phyloP scores from a whole-genome alignment of 2,797 vertebrate species.

The Gymnothorax javanicus region DNA sequence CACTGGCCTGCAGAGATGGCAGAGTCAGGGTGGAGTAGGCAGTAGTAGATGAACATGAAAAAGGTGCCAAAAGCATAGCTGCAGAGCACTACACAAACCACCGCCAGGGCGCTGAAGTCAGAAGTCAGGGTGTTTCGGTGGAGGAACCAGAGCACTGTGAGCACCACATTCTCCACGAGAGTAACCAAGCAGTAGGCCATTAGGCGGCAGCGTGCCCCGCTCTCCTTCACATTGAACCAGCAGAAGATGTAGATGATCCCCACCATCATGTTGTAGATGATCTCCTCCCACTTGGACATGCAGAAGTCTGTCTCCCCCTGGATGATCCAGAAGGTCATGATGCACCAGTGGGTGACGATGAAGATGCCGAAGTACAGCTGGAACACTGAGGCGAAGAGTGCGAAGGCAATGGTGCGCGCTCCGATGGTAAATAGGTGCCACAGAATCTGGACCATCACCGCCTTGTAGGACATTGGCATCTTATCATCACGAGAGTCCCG shows the following conservation, averaged over 20 bases:
- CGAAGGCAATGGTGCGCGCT: constrained; percentile 89
- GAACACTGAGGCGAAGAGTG: constrained; percentile 93
- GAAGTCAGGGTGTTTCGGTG: constrained; percentile 72
- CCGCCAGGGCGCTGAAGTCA: constrained; percentile 85
- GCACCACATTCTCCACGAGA: constrained; percentile 84
- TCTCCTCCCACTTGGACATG: constrained; percentile 99
- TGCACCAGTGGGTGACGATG: constrained; percentile 95
- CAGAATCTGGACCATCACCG: constrained; percentile 86
- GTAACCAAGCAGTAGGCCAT: constrained; percentile 87
- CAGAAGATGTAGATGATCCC: constrained; percentile 96
- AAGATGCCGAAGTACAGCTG: constrained; percentile 98
- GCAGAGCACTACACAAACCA: constrained; percentile 90
- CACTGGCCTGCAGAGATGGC: constrained; percentile 76
- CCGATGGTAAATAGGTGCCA: constrained; percentile 98
- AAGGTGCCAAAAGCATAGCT: constrained; percentile 96
- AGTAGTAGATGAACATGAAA: constrained; percentile 98
- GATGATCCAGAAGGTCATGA: constrained; percentile 99
- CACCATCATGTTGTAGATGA: constrained; percentile 99
- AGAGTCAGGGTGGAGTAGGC: constrained; percentile 92
- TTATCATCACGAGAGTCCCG: constrained; percentile 95
- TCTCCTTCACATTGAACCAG: constrained; percentile 95
- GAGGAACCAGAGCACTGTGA: constrained; percentile 90
- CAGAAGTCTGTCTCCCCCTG: constrained; percentile 98
- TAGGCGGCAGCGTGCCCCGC: constrained; percentile 89
- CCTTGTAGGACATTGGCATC: constrained; percentile 93